A percentile compares a stretch with the other conserved stretches of the same genome.
Evolutionary conservation across 2,113 vertebrate species (phyloP).

Genomic region (Australoheros scitulus): DNA sequence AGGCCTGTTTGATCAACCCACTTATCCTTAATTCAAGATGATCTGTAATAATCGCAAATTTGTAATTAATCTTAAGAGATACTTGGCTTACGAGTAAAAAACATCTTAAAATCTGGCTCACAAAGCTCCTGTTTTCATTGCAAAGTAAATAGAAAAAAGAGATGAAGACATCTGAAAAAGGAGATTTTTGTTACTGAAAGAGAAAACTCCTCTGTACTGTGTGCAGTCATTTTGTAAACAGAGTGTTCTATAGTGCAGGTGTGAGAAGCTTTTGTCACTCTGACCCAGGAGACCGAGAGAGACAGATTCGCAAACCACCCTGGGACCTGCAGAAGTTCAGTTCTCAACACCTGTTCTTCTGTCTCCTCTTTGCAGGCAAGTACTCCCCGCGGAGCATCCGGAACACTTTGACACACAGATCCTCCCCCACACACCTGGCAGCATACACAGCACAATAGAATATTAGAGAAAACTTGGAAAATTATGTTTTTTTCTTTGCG

Average conservation of each 20-base stretch:
- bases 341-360: constrained; percentile 7
- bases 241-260: constrained; percentile 18
- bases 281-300: constrained; percentile 24
- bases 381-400: neutral
- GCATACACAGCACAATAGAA: neutral
- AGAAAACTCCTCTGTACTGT: neutral
- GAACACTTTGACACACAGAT: neutral
- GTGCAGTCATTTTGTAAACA: constrained; percentile 1
- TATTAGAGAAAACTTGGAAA: neutral
- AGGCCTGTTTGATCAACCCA: too few relatives aligned
- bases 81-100: neutral
- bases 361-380: neutral
- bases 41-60: neutral
- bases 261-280: constrained; percentile 21
- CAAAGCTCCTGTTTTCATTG: neutral
- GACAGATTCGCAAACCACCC: neutral
- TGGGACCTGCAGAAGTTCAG: neutral
- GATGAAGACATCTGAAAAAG: neutral
- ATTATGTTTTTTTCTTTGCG: neutral
- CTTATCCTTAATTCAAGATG: neutral
- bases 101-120: neutral
- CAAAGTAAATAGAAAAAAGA: neutral
- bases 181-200: neutral
- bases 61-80: neutral
- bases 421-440: constrained; percentile 7